phyloP scores from a whole-genome alignment of 2,888 invertebrate genomes.

The Sussaba pulchella region DNA sequence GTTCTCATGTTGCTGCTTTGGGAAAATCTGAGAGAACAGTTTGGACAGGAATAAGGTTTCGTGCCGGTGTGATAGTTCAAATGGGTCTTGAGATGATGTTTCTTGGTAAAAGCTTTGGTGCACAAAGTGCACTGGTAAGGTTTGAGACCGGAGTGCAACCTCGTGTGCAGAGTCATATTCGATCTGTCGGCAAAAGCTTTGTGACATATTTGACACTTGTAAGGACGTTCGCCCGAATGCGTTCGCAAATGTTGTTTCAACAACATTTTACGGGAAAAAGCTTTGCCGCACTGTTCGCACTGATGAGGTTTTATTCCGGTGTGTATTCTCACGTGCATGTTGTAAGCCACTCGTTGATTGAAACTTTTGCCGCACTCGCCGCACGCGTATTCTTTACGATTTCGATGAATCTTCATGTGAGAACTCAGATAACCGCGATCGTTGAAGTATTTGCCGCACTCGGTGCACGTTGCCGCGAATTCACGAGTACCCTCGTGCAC shows the following conservation, averaged over 20 bases:
- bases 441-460: conserved; percentile 93
- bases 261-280: conserved; percentile 94
- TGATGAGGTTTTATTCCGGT: conserved; percentile 93
- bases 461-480: conserved; percentile 91
- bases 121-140: conserved; percentile 89
- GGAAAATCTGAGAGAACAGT: conserved; percentile 91
- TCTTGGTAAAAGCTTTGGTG: conserved; percentile 93
- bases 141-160: conserved; percentile 92
- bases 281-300: conserved; percentile 91
- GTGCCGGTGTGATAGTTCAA: conserved; percentile 94
- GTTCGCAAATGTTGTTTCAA: conserved; percentile 93
- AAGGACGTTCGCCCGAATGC: conserved; percentile 93
- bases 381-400: conserved; percentile 93
- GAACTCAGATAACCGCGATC: conserved; percentile 93
- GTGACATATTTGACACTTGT: conserved; percentile 92
- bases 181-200: conserved; percentile 94
- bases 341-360: conserved; percentile 94
- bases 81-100: conserved; percentile 94
- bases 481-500: conserved; percentile 93
- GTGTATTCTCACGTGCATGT: conserved; percentile 94
- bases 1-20: conserved; percentile 95
- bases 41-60: conserved; percentile 91
- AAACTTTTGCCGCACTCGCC: conserved; percentile 93
- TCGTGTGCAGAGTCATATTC: conserved; percentile 93
- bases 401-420: conserved; percentile 94